Evolutionary conservation across 1,140 invertebrate genomes (phyloP), one percentile per base, ranked within the genome.

Genomic region (Heterodera carotae): DNA sequence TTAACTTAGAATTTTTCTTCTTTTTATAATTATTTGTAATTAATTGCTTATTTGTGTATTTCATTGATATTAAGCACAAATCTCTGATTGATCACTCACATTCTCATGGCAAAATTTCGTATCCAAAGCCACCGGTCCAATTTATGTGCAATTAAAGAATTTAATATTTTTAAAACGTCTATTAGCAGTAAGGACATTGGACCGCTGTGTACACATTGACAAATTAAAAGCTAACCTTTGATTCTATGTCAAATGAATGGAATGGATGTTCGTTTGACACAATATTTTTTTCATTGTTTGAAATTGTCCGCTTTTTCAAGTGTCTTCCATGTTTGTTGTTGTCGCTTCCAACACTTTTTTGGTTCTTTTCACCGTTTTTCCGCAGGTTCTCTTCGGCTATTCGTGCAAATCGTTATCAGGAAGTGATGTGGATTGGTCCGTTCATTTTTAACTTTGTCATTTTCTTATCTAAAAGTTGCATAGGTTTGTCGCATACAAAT

Each of bases 401-500:
- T 60, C 66, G 4, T 81, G 80, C 60, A 81, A 81, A 74, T 76
- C 70, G 27, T 25, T 64, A 7, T 62, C 33, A 43, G 80, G 80
- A 6, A 66, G 48, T 15, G 59, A 82, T 68, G 80, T 81, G 36
- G 80, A 81, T 33, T 81, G 80, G 80, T 83, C 72, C 33, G 48
- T 75, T 66, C 39, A 2, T 27, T 29, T 73, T 34, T 48, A 31
- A 25, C 22, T 59, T 10, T n/a, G 2, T 31, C 27, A 5, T 36
- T 76, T 29, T 12, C 18, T 75, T 56, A 1, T 77, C 2, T 79
- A 7, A 8, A 2, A 7, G 1, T 69, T 34, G 12, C 22, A 22
- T 12, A 43, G 77, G 77, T 78, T 78, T 68, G 64, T 77, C 1
- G 81, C 75, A 8, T 81, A 82, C 60, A 81, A 81, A 83, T 68